A percentile compares a stretch with the other conserved stretches of the same genome.
Conservation (phyloP, 30 jellyfish, hydroid and myxozoan species). For the Phacellophora camtschatica region DNA sequence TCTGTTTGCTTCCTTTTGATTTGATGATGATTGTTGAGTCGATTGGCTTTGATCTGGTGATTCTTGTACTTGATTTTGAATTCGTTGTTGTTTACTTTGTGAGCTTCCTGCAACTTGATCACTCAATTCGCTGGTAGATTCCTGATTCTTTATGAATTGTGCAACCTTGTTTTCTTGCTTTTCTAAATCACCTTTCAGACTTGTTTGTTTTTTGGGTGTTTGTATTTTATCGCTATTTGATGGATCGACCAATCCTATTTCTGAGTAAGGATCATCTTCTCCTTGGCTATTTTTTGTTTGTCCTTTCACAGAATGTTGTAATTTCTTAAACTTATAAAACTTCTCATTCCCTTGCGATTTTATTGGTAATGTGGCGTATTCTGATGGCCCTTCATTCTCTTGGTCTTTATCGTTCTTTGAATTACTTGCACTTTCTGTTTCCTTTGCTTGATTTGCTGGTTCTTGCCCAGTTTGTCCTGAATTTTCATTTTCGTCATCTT, state of each 20-base stretch:
- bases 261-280: conserved; percentile 68
- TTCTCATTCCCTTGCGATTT: conserved; percentile 31
- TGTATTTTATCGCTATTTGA: conserved; percentile 54
- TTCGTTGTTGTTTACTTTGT: background rate
- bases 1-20: background rate
- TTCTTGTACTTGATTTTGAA: conserved; percentile 6
- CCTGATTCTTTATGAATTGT: background rate
- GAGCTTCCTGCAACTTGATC: background rate
- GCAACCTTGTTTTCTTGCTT: conserved; percentile 19
- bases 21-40: conserved; percentile 2
- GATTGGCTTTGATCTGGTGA: conserved; percentile 19
- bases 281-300: background rate
- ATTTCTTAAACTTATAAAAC: conserved; percentile 32
- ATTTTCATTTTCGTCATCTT: background rate
- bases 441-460: conserved; percentile 10
- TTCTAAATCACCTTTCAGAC: conserved; percentile 32
- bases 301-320: conserved; percentile 18
- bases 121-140: background rate
- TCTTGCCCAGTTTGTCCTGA: conserved; percentile 13
- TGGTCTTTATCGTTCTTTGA: background rate
- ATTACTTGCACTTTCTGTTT: conserved; percentile 19
- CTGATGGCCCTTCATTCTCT: conserved; percentile 16
- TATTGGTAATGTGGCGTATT: conserved; percentile 26
- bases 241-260: conserved; percentile 77
- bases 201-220: conserved; percentile 51